These are phyloP conservation scores for Diplodus sargus DNA, from an alignment of 2,797 vertebrate species.

Conservation along the genomic window DNA sequence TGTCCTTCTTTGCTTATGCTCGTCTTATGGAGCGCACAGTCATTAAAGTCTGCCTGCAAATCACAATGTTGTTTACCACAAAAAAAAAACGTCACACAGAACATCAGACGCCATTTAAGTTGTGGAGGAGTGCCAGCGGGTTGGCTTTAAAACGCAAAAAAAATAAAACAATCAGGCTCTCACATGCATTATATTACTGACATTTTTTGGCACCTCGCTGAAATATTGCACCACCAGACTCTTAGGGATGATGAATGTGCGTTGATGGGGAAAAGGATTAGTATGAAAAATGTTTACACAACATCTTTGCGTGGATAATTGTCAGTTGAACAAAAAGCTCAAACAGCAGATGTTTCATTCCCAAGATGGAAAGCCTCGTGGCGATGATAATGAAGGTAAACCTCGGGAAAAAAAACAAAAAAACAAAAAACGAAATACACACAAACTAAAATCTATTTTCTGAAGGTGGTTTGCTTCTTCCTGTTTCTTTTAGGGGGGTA, in stretches of 20 bases:
- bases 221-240: conserved; percentile 59
- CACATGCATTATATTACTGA: conserved; percentile 56
- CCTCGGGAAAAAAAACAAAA: conserved; percentile 13
- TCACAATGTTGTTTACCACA: conserved; percentile 53
- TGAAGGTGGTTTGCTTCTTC: conserved; percentile 33
- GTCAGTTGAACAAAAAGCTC: conserved; percentile 70
- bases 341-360: conserved; percentile 81
- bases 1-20: conserved; percentile 41
- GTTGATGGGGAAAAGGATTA: conserved; percentile 73
- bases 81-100: conserved; percentile 43
- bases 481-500: conserved; percentile 11
- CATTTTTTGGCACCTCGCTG: conserved; percentile 32
- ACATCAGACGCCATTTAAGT: conserved; percentile 43
- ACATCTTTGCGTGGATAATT: conserved; percentile 73
- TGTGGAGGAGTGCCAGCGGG: conserved; percentile 46
- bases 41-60: conserved; percentile 57
- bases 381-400: conserved; percentile 73
- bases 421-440: conserved; percentile 9
- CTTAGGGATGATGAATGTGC: conserved; percentile 64
- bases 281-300: conserved; percentile 70
- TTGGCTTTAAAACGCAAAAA: conserved; percentile 18
- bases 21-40: conserved; percentile 40
- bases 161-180: conserved; percentile 37
- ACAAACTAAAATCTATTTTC: conserved; percentile 47
- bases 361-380: conserved; percentile 60